Evolutionary conservation across 2,888 invertebrate genomes (phyloP).

Genomic region (Sialis fuliginosa): DNA sequence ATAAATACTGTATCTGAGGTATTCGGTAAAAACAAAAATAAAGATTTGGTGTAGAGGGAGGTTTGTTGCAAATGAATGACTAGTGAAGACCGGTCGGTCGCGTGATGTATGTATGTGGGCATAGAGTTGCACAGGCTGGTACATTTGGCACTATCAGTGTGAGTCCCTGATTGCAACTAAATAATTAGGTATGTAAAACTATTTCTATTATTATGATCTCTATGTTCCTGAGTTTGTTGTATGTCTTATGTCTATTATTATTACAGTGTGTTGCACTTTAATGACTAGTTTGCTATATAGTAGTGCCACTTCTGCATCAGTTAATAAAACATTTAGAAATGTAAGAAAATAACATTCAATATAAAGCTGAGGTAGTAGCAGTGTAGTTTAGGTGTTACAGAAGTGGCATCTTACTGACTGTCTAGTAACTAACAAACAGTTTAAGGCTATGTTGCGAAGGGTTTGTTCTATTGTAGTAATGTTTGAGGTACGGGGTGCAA

Average conservation of each 20-base stretch:
- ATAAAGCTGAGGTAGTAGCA: too few species aligned
- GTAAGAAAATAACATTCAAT: too few species aligned
- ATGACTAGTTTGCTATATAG: conserved; percentile 10
- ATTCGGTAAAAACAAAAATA: too few species aligned
- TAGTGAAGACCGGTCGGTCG: too few species aligned
- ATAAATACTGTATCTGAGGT: too few species aligned
- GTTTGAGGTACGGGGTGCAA: not conserved
- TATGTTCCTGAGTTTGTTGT: not conserved
- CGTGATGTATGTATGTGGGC: too few species aligned
- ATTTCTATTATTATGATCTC: not conserved
- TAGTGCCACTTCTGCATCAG: not conserved
- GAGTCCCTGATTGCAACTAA: not conserved
- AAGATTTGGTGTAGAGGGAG: too few species aligned
- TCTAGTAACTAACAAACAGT: too few species aligned
- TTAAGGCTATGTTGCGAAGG: conserved; percentile 13
- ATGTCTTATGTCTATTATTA: not conserved
- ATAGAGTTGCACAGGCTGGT: not conserved
- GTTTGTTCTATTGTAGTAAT: conserved; percentile 9
- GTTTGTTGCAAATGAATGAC: too few species aligned
- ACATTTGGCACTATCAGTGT: not conserved
- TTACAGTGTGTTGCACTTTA: conserved; percentile 11
- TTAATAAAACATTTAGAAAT: not conserved
- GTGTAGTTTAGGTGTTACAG: too few species aligned
- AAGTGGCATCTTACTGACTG: too few species aligned
- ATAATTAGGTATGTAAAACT: not conserved